Percentiles rank a stretch among this genome's conserved stretches.
Evolutionary conservation across 2,888 invertebrate species (phyloP).

Genomic region (Ochropleura plecta): DNA sequence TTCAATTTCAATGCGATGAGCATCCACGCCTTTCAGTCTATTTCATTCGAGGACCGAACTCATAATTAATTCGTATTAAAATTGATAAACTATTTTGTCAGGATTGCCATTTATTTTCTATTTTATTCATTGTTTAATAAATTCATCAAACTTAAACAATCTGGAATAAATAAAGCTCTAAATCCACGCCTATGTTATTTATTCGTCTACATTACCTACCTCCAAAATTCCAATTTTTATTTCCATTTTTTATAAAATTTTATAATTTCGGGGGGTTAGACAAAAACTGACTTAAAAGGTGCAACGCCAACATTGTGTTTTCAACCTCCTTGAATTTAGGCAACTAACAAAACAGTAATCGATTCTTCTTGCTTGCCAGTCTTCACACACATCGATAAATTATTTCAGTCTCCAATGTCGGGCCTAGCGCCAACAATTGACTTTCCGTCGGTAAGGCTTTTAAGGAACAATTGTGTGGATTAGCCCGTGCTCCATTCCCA

Average conservation of each 20-base stretch:
- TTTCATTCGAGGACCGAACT: constrained; percentile 16
- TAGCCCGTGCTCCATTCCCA: constrained; percentile 69
- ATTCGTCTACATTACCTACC: background rate
- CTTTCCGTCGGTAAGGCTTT: constrained; percentile 74
- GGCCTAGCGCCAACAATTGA: constrained; percentile 71
- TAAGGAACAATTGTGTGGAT: constrained; percentile 77
- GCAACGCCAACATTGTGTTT: background rate
- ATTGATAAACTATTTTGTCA: constrained; percentile 34
- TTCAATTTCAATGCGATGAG: constrained; percentile 37
- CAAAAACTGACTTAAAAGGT: too few species aligned
- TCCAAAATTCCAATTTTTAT: constrained; percentile 9
- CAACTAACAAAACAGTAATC: background rate
- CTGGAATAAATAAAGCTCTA: background rate
- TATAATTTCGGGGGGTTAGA: background rate
- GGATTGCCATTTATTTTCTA: constrained; percentile 20
- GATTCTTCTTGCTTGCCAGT: constrained; percentile 7
- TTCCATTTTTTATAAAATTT: background rate
- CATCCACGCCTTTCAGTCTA: constrained; percentile 17
- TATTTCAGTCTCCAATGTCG: constrained; percentile 58
- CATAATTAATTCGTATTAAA: constrained; percentile 26
- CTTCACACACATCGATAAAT: constrained; percentile 40
- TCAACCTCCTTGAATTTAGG: background rate
- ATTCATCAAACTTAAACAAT: background rate
- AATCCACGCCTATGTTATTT: constrained; percentile 6
- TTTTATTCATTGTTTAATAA: constrained; percentile 11